Evolutionary conservation across 92 coral and sea anemone species (phyloP).

Genomic region (Anthopleura xanthogrammica): DNA sequence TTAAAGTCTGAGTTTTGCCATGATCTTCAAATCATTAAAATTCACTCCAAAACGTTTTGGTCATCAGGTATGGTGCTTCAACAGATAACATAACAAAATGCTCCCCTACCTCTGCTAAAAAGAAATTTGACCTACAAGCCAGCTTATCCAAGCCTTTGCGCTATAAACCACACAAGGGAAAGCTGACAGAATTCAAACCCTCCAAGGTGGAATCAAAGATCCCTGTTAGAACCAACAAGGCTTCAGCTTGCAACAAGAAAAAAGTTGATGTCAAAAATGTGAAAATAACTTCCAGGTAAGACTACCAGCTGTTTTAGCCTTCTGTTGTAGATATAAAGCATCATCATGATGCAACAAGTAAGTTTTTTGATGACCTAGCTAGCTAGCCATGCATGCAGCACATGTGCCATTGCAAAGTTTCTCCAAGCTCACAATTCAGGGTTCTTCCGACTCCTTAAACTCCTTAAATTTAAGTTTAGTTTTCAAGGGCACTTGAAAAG

Average conservation of each 20-base stretch:
- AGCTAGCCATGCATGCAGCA: too few species aligned
- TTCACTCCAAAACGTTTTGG: background rate
- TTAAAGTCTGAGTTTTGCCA: too few species aligned
- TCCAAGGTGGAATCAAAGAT: conserved; percentile 45
- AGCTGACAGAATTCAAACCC: conserved; percentile 61
- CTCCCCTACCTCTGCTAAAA: conserved; percentile 57
- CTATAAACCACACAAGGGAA: conserved; percentile 92
- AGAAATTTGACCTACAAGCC: conserved; percentile 84
- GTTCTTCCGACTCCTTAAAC: too few species aligned
- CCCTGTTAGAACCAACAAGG: conserved; percentile 31
- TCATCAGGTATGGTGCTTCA: background rate
- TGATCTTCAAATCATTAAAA: background rate
- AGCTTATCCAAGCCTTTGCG: conserved; percentile 80
- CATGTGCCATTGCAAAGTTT: too few species aligned
- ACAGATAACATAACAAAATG: conserved; percentile 27
- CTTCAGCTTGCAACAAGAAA: conserved; percentile 28
- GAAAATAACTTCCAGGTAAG: conserved; percentile 65
- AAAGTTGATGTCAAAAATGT: conserved; percentile 74
- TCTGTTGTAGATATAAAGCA: too few species aligned
- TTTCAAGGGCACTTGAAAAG: too few species aligned
- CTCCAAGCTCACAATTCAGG: too few species aligned
- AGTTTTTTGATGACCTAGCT: too few species aligned
- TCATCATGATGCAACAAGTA: too few species aligned
- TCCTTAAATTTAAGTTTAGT: too few species aligned
- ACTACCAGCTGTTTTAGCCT: too few species aligned